Evolutionary conservation across 2,888 invertebrate genomes (phyloP).

Genomic region (Alentia gelatinosa): DNA sequence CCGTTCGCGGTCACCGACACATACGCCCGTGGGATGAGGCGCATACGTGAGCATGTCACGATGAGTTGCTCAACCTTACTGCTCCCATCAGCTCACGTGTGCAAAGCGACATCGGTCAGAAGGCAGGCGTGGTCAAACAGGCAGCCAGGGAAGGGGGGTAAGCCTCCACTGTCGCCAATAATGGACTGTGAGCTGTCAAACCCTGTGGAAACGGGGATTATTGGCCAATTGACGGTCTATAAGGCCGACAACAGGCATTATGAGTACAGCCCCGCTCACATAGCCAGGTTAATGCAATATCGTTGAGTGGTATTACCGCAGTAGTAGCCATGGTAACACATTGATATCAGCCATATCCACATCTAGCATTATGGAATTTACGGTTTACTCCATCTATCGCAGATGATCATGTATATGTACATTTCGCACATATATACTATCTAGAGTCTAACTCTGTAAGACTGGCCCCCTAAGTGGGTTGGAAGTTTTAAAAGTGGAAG

Average conservation of each 20-base stretch:
- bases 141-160: too few species aligned
- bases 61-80: not conserved
- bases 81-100: not conserved
- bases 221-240: constrained; percentile 49
- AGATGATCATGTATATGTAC: too few species aligned
- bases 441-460: too few species aligned
- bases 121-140: not conserved
- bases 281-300: constrained; percentile 40
- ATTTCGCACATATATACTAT: too few species aligned
- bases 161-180: constrained; percentile 22
- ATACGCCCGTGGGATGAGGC: not conserved
- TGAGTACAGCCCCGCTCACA: constrained; percentile 8
- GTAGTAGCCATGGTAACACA: too few species aligned
- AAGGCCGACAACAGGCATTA: constrained; percentile 14
- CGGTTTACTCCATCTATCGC: too few species aligned
- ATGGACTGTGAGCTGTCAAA: constrained; percentile 37
- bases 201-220: constrained; percentile 7
- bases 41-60: not conserved
- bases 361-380: too few species aligned
- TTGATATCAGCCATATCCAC: too few species aligned
- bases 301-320: not conserved
- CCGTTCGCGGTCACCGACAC: not conserved
- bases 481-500: too few species aligned
- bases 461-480: too few species aligned
- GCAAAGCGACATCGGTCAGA: not conserved